Conservation (phyloP, 2,888 invertebrate genomes). For the Altica lythri region DNA sequence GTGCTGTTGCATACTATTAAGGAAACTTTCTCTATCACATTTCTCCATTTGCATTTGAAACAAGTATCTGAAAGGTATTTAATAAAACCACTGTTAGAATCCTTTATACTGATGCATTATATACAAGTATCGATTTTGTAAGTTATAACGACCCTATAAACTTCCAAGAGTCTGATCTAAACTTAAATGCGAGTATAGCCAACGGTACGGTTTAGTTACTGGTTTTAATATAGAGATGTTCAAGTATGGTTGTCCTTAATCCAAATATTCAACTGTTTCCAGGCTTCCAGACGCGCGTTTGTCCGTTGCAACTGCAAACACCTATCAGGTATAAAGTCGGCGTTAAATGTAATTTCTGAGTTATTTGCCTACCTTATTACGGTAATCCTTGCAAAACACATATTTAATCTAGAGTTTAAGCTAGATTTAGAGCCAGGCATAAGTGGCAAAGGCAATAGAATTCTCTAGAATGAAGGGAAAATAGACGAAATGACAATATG, state of each 20-base stretch:
- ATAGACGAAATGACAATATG: conserved; percentile 30
- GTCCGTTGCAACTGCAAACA: conserved; percentile 14
- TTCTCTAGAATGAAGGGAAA: conserved; percentile 27
- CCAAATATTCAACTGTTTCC: conserved; percentile 5
- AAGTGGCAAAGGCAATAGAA: conserved; percentile 28
- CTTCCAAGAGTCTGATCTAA: too few relatives aligned
- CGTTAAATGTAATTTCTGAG: conserved; percentile 25
- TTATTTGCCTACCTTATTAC: conserved; percentile 31
- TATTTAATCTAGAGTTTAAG: conserved; percentile 28
- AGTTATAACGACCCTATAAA: too few relatives aligned
- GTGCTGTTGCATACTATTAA: too few relatives aligned
- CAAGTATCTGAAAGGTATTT: too few relatives aligned
- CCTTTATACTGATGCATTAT: too few relatives aligned
- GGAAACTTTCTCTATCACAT: too few relatives aligned
- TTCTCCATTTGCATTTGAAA: too few relatives aligned
- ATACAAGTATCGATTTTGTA: too few relatives aligned
- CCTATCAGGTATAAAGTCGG: conserved; percentile 21
- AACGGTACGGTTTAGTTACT: not conserved
- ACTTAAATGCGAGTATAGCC: not conserved
- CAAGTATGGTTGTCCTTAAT: conserved; percentile 1
- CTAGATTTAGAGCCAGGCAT: conserved; percentile 21
- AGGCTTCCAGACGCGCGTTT: conserved; percentile 11
- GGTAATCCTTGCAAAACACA: conserved; percentile 31
- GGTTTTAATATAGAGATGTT: not conserved
- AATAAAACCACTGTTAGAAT: too few relatives aligned